Conservation (phyloP, 2,113 vertebrate species). For the Corythoichthys haematopterus region DNA sequence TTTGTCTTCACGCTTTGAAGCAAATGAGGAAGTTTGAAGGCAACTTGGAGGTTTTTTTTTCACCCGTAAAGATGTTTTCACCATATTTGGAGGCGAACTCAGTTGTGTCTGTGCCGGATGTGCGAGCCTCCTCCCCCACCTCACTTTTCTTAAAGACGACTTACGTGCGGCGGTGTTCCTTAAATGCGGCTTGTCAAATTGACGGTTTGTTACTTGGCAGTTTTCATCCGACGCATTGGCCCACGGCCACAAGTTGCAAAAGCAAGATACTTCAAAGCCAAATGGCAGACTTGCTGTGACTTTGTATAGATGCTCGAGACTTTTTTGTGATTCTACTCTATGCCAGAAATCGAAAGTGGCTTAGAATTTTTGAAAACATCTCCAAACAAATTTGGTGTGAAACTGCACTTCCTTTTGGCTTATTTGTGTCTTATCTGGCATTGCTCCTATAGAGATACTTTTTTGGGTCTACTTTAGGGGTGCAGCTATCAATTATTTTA, state of each 20-base stretch:
- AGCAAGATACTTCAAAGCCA: background rate
- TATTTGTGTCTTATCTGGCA: too few relatives aligned
- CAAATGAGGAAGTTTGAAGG: slow-evolving; percentile 70
- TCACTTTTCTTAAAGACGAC: slow-evolving; percentile 9
- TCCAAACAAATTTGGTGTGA: too few relatives aligned
- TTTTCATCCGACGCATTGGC: background rate
- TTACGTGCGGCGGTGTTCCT: background rate
- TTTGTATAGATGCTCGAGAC: background rate
- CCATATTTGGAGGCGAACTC: slow-evolving; percentile 74
- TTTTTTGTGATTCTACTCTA: background rate
- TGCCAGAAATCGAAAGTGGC: too few relatives aligned
- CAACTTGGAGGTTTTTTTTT: slow-evolving; percentile 41
- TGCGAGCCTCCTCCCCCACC: slow-evolving; percentile 55
- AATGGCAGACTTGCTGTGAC: background rate
- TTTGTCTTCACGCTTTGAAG: slow-evolving; percentile 6
- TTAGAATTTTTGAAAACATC: too few relatives aligned
- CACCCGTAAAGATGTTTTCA: slow-evolving; percentile 59
- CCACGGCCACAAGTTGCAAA: background rate
- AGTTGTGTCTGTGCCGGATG: slow-evolving; percentile 65
- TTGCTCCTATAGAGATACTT: too few relatives aligned
- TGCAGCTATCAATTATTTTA: too few relatives aligned
- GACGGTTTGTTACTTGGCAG: background rate
- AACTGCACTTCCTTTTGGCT: too few relatives aligned
- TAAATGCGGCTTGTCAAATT: background rate
- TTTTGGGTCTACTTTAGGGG: too few relatives aligned